These are phyloP conservation scores for Malurus splendens DNA, from an alignment of 2,797 vertebrate genomes.

Conservation along the genomic window DNA sequence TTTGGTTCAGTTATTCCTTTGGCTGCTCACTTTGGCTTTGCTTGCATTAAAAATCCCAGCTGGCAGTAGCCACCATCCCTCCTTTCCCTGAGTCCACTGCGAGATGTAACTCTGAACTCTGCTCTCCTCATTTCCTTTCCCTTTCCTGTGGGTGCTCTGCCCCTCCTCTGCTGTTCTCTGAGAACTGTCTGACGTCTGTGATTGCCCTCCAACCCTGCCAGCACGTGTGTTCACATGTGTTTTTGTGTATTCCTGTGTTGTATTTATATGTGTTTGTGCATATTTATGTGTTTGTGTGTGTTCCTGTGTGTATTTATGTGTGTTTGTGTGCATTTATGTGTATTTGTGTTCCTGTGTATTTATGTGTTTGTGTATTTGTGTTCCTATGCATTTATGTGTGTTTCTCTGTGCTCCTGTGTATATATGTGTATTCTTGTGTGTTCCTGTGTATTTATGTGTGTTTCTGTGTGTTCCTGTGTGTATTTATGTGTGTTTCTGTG, in stretches of 20 bases:
- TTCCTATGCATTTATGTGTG: neutral
- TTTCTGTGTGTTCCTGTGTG: fast-evolving
- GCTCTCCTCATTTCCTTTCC: neutral
- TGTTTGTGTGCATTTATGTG: neutral
- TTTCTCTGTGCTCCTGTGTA: fast-evolving
- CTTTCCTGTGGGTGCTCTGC: neutral
- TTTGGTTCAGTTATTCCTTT: neutral
- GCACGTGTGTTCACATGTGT: fast-evolving
- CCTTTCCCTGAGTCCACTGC: neutral
- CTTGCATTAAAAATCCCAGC: neutral
- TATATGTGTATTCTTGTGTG: too few relatives aligned
- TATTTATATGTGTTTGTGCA: neutral
- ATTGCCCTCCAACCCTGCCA: neutral
- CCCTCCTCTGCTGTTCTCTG: neutral
- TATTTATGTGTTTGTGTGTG: neutral
- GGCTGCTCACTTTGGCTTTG: neutral
- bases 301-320: too few relatives aligned
- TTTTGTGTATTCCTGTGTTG: neutral
- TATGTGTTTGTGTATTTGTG: neutral
- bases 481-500: neutral
- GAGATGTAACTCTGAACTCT: neutral
- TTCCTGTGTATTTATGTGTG: too few relatives aligned
- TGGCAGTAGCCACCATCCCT: neutral
- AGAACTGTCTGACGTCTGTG: fast-evolving
- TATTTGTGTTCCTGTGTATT: too few relatives aligned